Percentiles rank a stretch among this genome's conserved stretches.
phyloP scores from a whole-genome alignment of 1,140 invertebrate genomes.

The Drosophila ambigua region DNA sequence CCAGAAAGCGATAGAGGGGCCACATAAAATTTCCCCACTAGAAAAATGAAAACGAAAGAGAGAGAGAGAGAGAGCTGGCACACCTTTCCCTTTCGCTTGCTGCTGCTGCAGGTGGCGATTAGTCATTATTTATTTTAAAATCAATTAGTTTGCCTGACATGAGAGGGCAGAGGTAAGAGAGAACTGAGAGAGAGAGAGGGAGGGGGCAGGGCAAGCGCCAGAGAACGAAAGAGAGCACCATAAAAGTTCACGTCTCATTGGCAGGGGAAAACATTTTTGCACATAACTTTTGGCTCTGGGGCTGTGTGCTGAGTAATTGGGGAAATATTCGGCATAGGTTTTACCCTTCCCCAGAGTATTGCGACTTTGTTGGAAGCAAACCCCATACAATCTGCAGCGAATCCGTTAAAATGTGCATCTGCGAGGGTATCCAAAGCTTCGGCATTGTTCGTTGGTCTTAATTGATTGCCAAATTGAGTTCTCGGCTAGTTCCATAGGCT shows the following conservation, averaged over 20 bases:
- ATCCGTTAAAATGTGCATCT: no score
- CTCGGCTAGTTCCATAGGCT: background rate
- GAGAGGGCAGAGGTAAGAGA: constrained; percentile 28
- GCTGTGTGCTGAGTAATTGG: constrained; percentile 52
- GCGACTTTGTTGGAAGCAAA: no score
- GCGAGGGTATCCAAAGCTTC: no score
- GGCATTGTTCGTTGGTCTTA: constrained; percentile 3
- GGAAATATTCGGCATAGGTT: constrained; percentile 49
- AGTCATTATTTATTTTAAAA: constrained; percentile 82
- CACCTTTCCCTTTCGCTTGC: constrained; percentile 39
- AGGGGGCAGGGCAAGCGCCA: background rate
- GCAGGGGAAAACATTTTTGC: constrained; percentile 68
- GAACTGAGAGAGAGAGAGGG: constrained; percentile 8
- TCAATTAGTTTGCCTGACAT: constrained; percentile 75
- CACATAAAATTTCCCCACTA: no score
- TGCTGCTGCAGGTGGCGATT: constrained; percentile 69
- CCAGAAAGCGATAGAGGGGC: constrained; percentile 23
- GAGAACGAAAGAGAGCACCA: background rate
- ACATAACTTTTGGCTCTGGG: constrained; percentile 38
- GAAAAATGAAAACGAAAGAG: background rate
- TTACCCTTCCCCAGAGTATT: no score
- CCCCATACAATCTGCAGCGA: no score
- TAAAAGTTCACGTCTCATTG: constrained; percentile 73
- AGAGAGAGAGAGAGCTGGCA: background rate
- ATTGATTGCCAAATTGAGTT: constrained; percentile 31